Percentiles rank a stretch among this genome's conserved stretches.
Evolutionary conservation across 2,797 vertebrate genomes (phyloP).

Genomic region (Syngnathus acus): DNA sequence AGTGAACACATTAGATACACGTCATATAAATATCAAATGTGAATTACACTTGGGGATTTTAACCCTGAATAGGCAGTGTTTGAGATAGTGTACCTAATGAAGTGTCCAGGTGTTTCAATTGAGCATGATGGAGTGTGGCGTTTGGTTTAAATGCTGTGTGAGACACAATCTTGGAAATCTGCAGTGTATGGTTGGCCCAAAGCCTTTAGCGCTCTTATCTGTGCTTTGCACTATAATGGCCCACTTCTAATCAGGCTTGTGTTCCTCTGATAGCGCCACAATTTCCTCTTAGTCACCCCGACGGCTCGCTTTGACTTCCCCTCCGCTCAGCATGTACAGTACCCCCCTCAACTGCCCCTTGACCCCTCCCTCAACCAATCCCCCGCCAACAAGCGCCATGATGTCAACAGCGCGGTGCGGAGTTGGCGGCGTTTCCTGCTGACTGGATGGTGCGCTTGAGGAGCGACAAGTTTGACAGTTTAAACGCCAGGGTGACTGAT

Average conservation of each 20-base stretch:
- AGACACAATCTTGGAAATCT: background rate
- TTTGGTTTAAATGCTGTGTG: background rate
- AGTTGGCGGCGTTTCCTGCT: background rate
- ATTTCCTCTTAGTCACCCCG: slow-evolving; percentile 26
- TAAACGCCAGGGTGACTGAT: background rate
- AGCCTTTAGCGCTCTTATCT: slow-evolving; percentile 60
- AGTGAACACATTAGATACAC: background rate
- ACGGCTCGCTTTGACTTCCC: slow-evolving; percentile 28
- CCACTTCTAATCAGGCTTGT: slow-evolving; percentile 68
- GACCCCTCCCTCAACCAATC: slow-evolving; percentile 20
- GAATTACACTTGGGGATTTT: background rate
- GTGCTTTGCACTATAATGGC: slow-evolving; percentile 56
- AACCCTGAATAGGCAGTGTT: background rate
- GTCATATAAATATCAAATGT: background rate
- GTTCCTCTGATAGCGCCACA: slow-evolving; percentile 55
- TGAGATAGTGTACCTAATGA: background rate
- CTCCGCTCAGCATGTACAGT: slow-evolving; percentile 2
- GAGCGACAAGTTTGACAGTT: slow-evolving; percentile 5
- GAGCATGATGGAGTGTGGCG: background rate
- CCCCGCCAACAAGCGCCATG: slow-evolving; percentile 23
- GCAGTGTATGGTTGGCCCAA: slow-evolving; percentile 40
- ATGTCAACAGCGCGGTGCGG: background rate
- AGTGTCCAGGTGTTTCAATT: slow-evolving; percentile 1
- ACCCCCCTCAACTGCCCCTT: background rate
- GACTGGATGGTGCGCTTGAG: background rate